A percentile compares a stretch with the other conserved stretches of the same genome.
These are phyloP conservation scores for Leuctra nigra DNA, from an alignment of 2,888 invertebrate genomes.

Conservation along the genomic window DNA sequence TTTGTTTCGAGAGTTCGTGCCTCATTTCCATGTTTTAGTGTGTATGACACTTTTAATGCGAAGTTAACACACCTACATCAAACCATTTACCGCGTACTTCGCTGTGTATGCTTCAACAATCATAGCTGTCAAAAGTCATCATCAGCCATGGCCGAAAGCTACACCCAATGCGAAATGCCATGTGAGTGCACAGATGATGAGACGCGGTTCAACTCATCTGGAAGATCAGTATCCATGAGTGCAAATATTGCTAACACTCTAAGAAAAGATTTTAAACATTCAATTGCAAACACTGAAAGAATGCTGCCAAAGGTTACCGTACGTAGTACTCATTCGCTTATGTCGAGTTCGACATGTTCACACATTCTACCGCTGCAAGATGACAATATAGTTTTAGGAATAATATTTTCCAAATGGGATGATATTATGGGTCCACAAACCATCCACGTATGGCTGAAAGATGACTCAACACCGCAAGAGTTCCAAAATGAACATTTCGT, in stretches of 20 bases:
- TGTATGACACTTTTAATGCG: too few species aligned
- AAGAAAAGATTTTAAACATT: slow-evolving; percentile 26
- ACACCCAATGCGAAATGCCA: too few species aligned
- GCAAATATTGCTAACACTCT: slow-evolving; percentile 27
- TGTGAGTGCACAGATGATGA: too few species aligned
- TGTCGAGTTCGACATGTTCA: slow-evolving; percentile 23
- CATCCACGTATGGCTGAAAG: slow-evolving; percentile 28
- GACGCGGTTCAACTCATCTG: slow-evolving; percentile 22
- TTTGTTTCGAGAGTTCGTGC: too few species aligned
- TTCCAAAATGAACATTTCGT: neutral
- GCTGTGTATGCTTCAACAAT: too few species aligned
- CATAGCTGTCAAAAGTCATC: too few species aligned
- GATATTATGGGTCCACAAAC: slow-evolving; percentile 31
- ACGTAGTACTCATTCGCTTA: neutral
- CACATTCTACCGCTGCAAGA: slow-evolving; percentile 26
- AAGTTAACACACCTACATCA: too few species aligned
- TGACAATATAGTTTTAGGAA: slow-evolving; percentile 25
- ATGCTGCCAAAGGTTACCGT: too few species aligned
- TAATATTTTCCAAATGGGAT: slow-evolving; percentile 30
- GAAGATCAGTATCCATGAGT: slow-evolving; percentile 27
- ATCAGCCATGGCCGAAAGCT: too few species aligned
- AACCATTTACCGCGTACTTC: too few species aligned
- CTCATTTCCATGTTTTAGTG: too few species aligned
- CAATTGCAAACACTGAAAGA: neutral
- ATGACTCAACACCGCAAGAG: slow-evolving; percentile 1